phyloP scores from a whole-genome alignment of 2,888 invertebrate species.

The Philhelius pedissequus region DNA sequence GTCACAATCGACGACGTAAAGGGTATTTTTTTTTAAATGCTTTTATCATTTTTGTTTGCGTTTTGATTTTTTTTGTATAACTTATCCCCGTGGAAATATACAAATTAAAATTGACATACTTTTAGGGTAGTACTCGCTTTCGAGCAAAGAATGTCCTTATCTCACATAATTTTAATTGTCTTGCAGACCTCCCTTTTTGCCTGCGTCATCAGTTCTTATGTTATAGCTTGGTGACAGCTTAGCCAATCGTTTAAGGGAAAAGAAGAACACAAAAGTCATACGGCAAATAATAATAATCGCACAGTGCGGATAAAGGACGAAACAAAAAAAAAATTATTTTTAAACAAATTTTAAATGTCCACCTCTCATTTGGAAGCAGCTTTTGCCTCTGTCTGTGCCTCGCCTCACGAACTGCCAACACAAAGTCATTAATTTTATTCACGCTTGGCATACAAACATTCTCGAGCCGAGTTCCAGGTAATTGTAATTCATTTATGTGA shows the following conservation, averaged over 20 bases:
- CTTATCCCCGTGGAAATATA: constrained; percentile 29
- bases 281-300: constrained; percentile 37
- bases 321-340: constrained; percentile 8
- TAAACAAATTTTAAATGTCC: constrained; percentile 44
- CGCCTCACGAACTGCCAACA: neutral
- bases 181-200: neutral
- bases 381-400: neutral
- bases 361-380: neutral
- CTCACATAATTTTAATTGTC: constrained; percentile 23
- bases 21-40: constrained; percentile 2
- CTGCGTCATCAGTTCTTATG: neutral
- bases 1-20: constrained; percentile 4
- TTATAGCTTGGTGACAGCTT: neutral
- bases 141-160: constrained; percentile 13
- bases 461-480: constrained; percentile 43
- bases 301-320: constrained; percentile 9
- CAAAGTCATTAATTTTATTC: constrained; percentile 65
- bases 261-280: constrained; percentile 27
- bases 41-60: constrained; percentile 4
- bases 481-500: constrained; percentile 69
- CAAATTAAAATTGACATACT: constrained; percentile 52
- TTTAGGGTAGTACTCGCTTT: neutral
- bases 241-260: neutral
- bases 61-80: constrained; percentile 2
- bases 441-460: constrained; percentile 61